Conservation (phyloP, 2,888 invertebrate genomes). For the Liposcelis brunnea region DNA sequence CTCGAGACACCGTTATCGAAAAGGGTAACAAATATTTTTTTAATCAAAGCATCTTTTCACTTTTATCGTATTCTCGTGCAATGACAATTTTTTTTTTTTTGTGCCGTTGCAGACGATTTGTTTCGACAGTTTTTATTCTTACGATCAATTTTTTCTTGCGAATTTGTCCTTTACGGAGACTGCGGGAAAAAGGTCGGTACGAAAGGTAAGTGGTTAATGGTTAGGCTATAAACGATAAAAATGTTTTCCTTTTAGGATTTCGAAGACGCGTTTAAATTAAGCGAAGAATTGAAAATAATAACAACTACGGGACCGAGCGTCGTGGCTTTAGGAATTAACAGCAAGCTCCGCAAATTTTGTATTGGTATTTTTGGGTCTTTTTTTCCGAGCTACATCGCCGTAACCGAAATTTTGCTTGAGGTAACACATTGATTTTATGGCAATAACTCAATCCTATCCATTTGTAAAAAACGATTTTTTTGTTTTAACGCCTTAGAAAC, state of each 20-base stretch:
- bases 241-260: constrained; percentile 29
- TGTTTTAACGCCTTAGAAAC: no score
- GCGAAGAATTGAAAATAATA: constrained; percentile 24
- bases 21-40: no score
- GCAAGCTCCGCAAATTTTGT: constrained; percentile 34
- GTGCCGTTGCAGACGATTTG: constrained; percentile 29
- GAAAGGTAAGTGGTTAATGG: constrained; percentile 11
- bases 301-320: constrained; percentile 18
- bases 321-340: constrained; percentile 28
- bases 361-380: constrained; percentile 45
- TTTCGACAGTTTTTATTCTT: constrained; percentile 29
- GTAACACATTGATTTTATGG: constrained; percentile 29
- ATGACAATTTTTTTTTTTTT: constrained; percentile 21
- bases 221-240: no score
- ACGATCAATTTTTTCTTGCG: constrained; percentile 39
- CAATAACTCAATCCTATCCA: no score
- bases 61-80: no score
- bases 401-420: constrained; percentile 31
- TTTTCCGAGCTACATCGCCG: constrained; percentile 37
- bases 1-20: constrained; percentile 8
- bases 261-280: constrained; percentile 25
- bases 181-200: constrained; percentile 28
- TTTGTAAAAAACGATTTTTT: no score
- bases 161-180: constrained; percentile 42
- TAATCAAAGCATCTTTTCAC: no score